A percentile compares a stretch with the other conserved stretches of the same genome.
Conservation (phyloP, 1,140 invertebrate species). For the Orchestia grillus region DNA sequence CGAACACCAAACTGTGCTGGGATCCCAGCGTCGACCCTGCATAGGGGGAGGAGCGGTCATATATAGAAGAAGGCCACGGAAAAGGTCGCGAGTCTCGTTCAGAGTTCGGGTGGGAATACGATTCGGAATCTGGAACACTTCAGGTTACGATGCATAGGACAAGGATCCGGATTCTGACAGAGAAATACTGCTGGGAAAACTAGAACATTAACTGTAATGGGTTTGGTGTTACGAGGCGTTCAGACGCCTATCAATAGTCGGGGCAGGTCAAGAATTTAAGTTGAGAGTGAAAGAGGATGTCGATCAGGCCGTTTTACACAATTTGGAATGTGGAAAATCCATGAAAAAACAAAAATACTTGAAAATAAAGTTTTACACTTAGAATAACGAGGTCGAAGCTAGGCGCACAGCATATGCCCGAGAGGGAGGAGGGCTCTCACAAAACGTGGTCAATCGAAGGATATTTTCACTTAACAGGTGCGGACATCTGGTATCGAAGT, state of each 20-base stretch:
- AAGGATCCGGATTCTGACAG: background rate
- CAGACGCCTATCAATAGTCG: background rate
- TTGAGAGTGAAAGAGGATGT: background rate
- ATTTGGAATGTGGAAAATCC: background rate
- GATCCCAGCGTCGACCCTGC: background rate
- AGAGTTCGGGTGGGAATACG: background rate
- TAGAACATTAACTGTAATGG: background rate
- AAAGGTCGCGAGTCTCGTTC: slow-evolving; percentile 4
- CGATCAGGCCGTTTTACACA: background rate
- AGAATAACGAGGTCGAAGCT: no score
- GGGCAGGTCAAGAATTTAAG: background rate
- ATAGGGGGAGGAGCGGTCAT: background rate
- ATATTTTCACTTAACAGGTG: no score
- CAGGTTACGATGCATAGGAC: background rate
- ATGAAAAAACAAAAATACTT: background rate
- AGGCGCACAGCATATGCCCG: no score
- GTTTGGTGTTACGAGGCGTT: background rate
- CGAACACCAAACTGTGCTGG: slow-evolving; percentile 14
- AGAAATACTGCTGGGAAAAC: background rate
- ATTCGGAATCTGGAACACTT: background rate
- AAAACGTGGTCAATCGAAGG: no score
- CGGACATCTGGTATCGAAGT: no score
- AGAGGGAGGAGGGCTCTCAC: no score
- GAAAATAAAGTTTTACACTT: background rate
- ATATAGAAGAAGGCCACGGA: background rate